Conservation (phyloP, 1,140 invertebrate genomes). For the Heliconius hermathena region DNA sequence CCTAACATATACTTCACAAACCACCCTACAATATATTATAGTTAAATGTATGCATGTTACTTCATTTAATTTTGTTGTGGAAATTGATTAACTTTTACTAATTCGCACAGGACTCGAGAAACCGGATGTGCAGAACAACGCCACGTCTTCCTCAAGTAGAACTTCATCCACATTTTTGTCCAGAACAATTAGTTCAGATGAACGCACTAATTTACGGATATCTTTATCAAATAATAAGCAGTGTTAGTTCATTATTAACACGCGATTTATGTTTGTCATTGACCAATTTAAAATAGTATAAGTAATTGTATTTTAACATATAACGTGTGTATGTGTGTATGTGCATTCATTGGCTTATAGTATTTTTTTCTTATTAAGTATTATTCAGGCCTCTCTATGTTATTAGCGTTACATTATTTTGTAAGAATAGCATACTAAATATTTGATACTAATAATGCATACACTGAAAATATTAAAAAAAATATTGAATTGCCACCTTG, state of each 20-base stretch:
- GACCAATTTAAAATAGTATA: slow-evolving; percentile 6
- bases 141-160: slow-evolving; percentile 62
- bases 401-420: slow-evolving; percentile 2
- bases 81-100: slow-evolving; percentile 52
- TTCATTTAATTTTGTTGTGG: not conserved
- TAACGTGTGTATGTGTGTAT: not conserved
- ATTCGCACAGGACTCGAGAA: slow-evolving; percentile 72
- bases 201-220: slow-evolving; percentile 57
- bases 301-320: not conserved
- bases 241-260: slow-evolving; percentile 41
- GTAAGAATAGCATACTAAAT: not conserved
- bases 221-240: slow-evolving; percentile 51
- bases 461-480: not conserved
- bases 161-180: slow-evolving; percentile 75
- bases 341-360: not conserved
- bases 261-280: slow-evolving; percentile 30
- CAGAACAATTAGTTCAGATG: slow-evolving; percentile 72
- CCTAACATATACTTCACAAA: slow-evolving; percentile 20
- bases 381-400: slow-evolving; percentile 4
- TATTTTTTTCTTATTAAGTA: not conserved
- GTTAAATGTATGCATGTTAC: slow-evolving; percentile 20
- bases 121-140: slow-evolving; percentile 66
- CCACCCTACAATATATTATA: not conserved
- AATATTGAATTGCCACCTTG: no score
- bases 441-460: not conserved